These are phyloP conservation scores for Osmerus mordax DNA, from an alignment of 2,113 vertebrate species.

Conservation along the genomic window DNA sequence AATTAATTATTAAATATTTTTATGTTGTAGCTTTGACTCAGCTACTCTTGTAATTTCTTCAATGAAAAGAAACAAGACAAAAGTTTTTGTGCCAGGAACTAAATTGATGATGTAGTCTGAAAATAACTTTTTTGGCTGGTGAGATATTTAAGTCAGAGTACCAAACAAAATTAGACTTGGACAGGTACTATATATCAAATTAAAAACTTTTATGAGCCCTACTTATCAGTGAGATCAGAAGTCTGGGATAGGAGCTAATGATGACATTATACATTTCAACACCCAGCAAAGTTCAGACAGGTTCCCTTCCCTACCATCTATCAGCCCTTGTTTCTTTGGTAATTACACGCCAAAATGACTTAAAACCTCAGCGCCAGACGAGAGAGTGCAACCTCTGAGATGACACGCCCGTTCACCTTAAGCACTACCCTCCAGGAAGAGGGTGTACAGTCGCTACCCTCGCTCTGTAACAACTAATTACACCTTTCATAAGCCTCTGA, in stretches of 20 bases:
- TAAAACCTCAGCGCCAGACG: slow-evolving; percentile 58
- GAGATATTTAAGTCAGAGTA: too few species aligned
- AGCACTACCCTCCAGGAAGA: slow-evolving; percentile 60
- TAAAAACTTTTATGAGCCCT: slow-evolving; percentile 14
- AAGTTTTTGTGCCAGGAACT: too few species aligned
- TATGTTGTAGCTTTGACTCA: too few species aligned
- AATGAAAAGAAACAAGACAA: too few species aligned
- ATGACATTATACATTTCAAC: slow-evolving; percentile 40
- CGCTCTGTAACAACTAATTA: slow-evolving; percentile 62
- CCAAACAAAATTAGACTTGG: background rate
- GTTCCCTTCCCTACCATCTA: slow-evolving; percentile 44
- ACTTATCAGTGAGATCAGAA: slow-evolving; percentile 35
- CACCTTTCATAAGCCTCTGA: slow-evolving; percentile 63
- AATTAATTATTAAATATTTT: too few species aligned
- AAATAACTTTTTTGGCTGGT: too few species aligned
- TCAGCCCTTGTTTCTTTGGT: slow-evolving; percentile 72
- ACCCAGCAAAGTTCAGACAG: background rate
- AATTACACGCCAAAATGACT: slow-evolving; percentile 77
- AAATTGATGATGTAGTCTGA: too few species aligned
- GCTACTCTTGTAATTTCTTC: too few species aligned
- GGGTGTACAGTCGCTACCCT: slow-evolving; percentile 52
- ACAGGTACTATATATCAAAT: slow-evolving; percentile 1
- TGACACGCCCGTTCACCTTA: slow-evolving; percentile 69
- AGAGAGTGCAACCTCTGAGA: slow-evolving; percentile 58
- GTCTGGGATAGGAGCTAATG: slow-evolving; percentile 63